Evolutionary conservation across 2,797 vertebrate genomes (phyloP), one percentile per base, ranked within the genome.

Genomic region (Syndactyla subalaris): DNA sequence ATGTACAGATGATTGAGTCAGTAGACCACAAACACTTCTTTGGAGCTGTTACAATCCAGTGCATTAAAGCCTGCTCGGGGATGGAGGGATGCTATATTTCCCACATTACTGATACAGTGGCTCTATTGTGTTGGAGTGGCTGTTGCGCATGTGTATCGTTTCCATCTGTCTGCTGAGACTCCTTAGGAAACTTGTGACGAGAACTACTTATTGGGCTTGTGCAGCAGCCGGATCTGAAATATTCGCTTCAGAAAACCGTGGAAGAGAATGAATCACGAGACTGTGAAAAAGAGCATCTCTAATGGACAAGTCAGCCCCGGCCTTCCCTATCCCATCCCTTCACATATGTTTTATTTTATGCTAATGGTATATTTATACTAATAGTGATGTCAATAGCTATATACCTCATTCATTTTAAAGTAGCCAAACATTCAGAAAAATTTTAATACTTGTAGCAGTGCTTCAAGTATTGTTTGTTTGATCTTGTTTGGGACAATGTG

Each of bases 121-220:
- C 79, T 84, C 79, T 59, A 92, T 90, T 95, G 95, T 97, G 86
- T 77, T n/a, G 66, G 66, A 30, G 85, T 14, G 49, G 49, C 95
- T 72, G 77, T 30, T 96, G 90, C 74, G 88, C 93, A 96, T 96
- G 95, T 89, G 90, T 95, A 95, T 96, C 86, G 0, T 88, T 95
- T 90, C 94, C 93, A 93, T 95, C 96, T 95, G 96, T 87, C 94
- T 96, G 94, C 92, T 96, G 92, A 95, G 93, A 16, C 88, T 93
- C 74, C 74, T 91, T 63, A 95, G 92, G 76, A 94, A 92, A 87
- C 90, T 95, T 95, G 92, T 94, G 95, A 87, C 92, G 90, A 87
- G 92, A 95, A 70, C 77, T 89, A 38, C 76, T 92, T 87, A 26
- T 12, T 86, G 85, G 85, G 92, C 70, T 88, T 68, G 57, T 90